A percentile compares a stretch with the other conserved stretches of the same genome.
Conservation (phyloP, 2,113 vertebrate genomes). For the Danio rerio region DNA sequence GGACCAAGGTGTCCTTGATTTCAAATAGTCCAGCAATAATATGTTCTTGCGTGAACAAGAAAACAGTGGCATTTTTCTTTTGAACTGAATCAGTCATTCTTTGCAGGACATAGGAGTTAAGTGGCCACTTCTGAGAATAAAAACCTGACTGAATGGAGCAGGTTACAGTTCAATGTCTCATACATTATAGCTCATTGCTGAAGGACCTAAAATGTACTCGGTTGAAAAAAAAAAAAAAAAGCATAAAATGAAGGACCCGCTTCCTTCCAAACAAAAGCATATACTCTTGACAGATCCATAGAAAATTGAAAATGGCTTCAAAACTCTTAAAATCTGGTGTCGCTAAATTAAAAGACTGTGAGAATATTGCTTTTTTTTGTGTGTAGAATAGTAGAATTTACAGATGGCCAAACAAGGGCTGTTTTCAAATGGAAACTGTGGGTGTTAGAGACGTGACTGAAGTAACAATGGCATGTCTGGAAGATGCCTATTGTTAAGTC, state of each 20-base stretch:
- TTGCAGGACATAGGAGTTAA: conserved; percentile 55
- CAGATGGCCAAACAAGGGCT: neutral
- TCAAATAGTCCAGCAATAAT: conserved; percentile 10
- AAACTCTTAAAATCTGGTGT: conserved; percentile 33
- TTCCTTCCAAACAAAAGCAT: conserved; percentile 46
- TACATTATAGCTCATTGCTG: conserved; percentile 51
- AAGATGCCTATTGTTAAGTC: neutral
- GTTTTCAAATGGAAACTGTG: neutral
- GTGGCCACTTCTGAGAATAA: conserved; percentile 55
- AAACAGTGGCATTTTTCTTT: conserved; percentile 44
- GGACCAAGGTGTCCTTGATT: conserved; percentile 44
- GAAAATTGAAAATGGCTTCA: conserved; percentile 31
- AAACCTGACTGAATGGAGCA: conserved; percentile 56
- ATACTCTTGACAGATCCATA: conserved; percentile 23
- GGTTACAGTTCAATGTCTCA: conserved; percentile 62
- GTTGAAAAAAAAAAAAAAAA: conserved; percentile 29
- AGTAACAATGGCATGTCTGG: neutral
- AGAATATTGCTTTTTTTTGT: conserved; percentile 41
- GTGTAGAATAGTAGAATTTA: neutral
- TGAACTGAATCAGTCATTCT: conserved; percentile 41
- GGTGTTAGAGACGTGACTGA: neutral
- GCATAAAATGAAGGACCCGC: conserved; percentile 35
- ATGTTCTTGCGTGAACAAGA: conserved; percentile 20
- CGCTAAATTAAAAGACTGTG: conserved; percentile 47
- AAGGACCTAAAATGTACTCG: conserved; percentile 51